Percentiles rank a stretch among this genome's conserved stretches.
Conservation (phyloP, 92 coral and sea anemone genomes). For the Muricea muricata region DNA sequence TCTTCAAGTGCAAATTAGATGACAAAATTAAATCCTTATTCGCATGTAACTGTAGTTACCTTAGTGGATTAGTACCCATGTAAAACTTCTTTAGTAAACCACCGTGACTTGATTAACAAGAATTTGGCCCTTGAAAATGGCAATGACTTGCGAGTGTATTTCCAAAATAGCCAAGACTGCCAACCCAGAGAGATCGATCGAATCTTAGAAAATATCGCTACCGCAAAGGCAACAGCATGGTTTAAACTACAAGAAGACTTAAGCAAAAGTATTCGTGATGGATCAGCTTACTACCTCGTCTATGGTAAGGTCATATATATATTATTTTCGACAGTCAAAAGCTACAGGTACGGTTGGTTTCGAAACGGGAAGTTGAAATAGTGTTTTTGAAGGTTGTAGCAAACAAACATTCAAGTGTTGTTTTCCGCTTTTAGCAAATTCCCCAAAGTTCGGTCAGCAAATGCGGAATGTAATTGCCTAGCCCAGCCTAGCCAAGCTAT, state of each 20-base stretch:
- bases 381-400: too few species aligned
- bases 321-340: background rate
- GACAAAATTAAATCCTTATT: too few species aligned
- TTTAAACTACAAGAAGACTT: conserved; percentile 57
- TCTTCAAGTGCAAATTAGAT: too few species aligned
- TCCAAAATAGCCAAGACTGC: conserved; percentile 20
- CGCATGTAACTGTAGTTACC: too few species aligned
- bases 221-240: conserved; percentile 40
- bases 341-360: too few species aligned
- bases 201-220: conserved; percentile 55
- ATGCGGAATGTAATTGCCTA: too few species aligned
- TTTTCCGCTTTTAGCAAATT: too few species aligned
- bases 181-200: conserved; percentile 63
- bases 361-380: too few species aligned
- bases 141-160: conserved; percentile 66
- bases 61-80: background rate
- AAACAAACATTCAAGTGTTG: too few species aligned
- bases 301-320: conserved; percentile 53
- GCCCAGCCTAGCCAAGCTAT: too few species aligned
- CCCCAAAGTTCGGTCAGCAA: too few species aligned
- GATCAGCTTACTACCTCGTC: conserved; percentile 55
- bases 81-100: conserved; percentile 49
- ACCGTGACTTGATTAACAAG: conserved; percentile 55
- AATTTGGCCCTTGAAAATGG: conserved; percentile 52
- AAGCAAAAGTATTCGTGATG: conserved; percentile 28